Evolutionary conservation across 2,797 vertebrate genomes (phyloP).

Genomic region (Enoplosus armatus): DNA sequence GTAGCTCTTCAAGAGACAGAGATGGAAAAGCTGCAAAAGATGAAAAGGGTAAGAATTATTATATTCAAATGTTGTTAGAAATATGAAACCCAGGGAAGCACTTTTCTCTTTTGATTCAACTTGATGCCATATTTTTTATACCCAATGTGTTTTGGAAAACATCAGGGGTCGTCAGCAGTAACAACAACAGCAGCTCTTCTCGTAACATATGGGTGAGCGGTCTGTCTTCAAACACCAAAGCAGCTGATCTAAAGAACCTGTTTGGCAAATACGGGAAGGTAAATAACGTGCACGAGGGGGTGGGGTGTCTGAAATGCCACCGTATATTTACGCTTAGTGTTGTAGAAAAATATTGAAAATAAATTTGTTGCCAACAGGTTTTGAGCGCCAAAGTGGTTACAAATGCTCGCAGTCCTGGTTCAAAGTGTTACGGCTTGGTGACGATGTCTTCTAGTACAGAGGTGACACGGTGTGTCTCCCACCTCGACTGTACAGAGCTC

Average conservation of each 20-base stretch:
- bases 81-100: neutral
- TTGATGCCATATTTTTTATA: neutral
- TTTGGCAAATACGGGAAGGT: constrained; percentile 99
- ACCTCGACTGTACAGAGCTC: constrained; percentile 95
- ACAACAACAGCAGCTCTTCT: constrained; percentile 90
- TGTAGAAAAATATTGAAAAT: neutral
- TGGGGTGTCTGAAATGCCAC: neutral
- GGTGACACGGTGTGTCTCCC: constrained; percentile 93
- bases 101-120: neutral
- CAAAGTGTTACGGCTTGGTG: constrained; percentile 97
- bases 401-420: constrained; percentile 96
- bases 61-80: neutral
- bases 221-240: constrained; percentile 98
- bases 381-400: constrained; percentile 98
- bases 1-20: constrained; percentile 96
- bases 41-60: constrained; percentile 92
- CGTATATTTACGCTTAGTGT: neutral
- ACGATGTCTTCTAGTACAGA: constrained; percentile 97
- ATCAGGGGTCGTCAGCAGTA: constrained; percentile 86
- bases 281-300: constrained; percentile 5
- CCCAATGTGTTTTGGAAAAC: constrained; percentile 14
- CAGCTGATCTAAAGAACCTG: constrained; percentile 98
- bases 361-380: constrained; percentile 84
- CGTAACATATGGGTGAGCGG: constrained; percentile 99
- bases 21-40: constrained; percentile 96